phyloP scores from a whole-genome alignment of 2,797 vertebrate species.

The Phoxinus dragarum region DNA sequence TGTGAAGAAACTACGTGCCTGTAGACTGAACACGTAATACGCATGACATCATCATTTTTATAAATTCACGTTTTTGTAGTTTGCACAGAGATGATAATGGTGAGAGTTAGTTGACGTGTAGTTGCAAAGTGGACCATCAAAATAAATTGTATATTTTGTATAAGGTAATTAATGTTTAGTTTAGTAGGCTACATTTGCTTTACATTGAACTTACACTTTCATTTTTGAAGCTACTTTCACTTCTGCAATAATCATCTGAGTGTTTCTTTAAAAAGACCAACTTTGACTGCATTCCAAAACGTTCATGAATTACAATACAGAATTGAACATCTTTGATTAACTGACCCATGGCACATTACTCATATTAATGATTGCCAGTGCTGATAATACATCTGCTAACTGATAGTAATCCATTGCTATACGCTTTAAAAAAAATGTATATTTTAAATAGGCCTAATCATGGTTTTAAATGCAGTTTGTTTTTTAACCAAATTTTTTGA shows the following conservation, averaged over 20 bases:
- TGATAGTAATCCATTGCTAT: background rate
- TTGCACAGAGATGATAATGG: no score
- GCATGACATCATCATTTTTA: no score
- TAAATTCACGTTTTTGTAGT: no score
- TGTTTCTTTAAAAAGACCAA: background rate
- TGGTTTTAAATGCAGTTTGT: background rate
- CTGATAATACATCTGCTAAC: constrained; percentile 22
- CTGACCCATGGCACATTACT: background rate
- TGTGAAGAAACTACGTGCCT: no score
- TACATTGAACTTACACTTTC: background rate
- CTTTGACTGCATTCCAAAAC: background rate
- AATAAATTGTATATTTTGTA: background rate
- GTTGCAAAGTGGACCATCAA: background rate
- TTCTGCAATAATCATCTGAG: background rate
- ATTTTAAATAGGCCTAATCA: background rate
- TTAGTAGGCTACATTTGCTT: background rate
- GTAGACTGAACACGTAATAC: no score
- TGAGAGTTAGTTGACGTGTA: background rate
- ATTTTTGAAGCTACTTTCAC: background rate
- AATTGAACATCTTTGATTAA: constrained; percentile 7
- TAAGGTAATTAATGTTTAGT: background rate
- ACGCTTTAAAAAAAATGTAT: background rate
- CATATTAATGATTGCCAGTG: constrained; percentile 34
- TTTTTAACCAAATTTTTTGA: background rate
- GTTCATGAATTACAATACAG: background rate